These are phyloP conservation scores for Decapterus maruadsi DNA, from an alignment of 2,797 vertebrate species.

Conservation along the genomic window DNA sequence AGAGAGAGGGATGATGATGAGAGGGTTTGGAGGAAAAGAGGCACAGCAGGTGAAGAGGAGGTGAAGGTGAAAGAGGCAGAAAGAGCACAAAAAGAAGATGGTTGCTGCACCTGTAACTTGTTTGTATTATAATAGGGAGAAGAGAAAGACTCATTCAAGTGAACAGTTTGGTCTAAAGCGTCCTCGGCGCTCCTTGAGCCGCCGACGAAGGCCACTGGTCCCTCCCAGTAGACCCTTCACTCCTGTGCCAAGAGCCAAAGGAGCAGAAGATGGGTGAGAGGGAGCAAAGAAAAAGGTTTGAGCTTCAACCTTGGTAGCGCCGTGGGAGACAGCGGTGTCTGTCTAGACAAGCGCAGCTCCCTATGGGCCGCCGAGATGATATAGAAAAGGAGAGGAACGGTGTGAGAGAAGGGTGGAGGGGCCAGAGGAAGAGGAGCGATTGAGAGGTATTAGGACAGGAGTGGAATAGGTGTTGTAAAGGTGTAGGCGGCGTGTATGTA, in stretches of 20 bases:
- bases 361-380: slow-evolving; percentile 71
- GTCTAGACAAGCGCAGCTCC: slow-evolving; percentile 79
- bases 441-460: slow-evolving; percentile 72
- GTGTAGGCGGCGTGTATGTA: slow-evolving; percentile 55
- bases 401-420: slow-evolving; percentile 67
- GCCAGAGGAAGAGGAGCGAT: slow-evolving; percentile 60
- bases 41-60: slow-evolving; percentile 36
- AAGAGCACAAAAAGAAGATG: neutral
- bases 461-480: slow-evolving; percentile 75
- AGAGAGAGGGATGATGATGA: slow-evolving; percentile 43
- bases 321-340: slow-evolving; percentile 72
- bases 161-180: slow-evolving; percentile 46
- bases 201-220: slow-evolving; percentile 28
- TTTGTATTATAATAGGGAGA: slow-evolving; percentile 30
- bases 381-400: slow-evolving; percentile 62
- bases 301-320: slow-evolving; percentile 76
- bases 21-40: slow-evolving; percentile 43
- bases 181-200: slow-evolving; percentile 37
- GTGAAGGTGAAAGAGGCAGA: slow-evolving; percentile 26
- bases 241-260: slow-evolving; percentile 28
- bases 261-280: slow-evolving; percentile 39
- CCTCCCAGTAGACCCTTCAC: slow-evolving; percentile 40
- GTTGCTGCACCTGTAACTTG: slow-evolving; percentile 6
- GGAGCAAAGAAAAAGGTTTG: slow-evolving; percentile 57
- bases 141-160: slow-evolving; percentile 8